Conservation (phyloP, 2,888 invertebrate species). For the Epirrita christyi region DNA sequence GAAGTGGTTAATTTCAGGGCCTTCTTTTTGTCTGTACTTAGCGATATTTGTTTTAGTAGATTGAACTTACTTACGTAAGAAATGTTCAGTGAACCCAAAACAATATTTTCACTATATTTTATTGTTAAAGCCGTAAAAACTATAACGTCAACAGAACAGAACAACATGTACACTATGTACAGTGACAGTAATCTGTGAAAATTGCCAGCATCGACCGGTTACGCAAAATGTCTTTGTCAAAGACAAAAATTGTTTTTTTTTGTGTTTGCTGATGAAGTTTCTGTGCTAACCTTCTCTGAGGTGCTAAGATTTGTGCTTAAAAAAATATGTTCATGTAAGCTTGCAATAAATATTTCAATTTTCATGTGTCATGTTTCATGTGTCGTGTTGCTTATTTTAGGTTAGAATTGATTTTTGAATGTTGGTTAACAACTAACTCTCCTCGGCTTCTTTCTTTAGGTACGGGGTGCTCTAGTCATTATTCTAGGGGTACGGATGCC, state of each 20-base stretch:
- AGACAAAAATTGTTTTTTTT: slow-evolving; percentile 33
- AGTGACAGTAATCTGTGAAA: slow-evolving; percentile 37
- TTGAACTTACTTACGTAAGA: slow-evolving; percentile 42
- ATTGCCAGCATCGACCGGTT: slow-evolving; percentile 47
- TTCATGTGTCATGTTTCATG: no score
- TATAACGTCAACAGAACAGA: slow-evolving; percentile 50
- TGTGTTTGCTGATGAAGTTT: no score
- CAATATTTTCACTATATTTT: slow-evolving; percentile 17
- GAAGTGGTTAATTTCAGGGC: slow-evolving; percentile 53
- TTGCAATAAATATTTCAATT: no score
- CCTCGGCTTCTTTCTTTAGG: no score
- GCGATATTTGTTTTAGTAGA: slow-evolving; percentile 9
- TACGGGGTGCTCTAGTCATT: no score
- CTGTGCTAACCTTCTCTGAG: no score
- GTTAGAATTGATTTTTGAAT: slow-evolving; percentile 21
- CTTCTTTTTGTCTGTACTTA: slow-evolving; percentile 23
- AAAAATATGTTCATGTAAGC: no score
- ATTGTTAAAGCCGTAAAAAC: slow-evolving; percentile 25
- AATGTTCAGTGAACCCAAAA: slow-evolving; percentile 8
- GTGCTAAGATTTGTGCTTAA: no score
- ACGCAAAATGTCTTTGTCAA: slow-evolving; percentile 52
- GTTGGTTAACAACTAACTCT: no score
- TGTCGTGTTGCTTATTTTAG: neutral
- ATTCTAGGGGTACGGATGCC: no score
- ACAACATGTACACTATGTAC: slow-evolving; percentile 28